These are phyloP conservation scores for Hetaerina titia DNA, from an alignment of 2,888 invertebrate genomes.

Conservation along the genomic window DNA sequence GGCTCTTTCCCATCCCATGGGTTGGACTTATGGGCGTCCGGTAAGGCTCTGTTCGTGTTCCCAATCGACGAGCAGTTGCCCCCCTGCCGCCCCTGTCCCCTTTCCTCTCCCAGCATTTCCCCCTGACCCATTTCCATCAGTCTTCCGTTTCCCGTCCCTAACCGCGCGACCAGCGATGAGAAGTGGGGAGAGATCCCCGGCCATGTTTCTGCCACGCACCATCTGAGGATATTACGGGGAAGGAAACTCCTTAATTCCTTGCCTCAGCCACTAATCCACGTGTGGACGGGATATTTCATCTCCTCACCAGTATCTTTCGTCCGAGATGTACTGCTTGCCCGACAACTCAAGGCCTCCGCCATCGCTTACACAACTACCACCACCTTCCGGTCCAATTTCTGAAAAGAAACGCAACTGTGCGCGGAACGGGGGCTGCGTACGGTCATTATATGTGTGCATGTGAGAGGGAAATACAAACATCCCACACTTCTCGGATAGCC, in stretches of 20 bases:
- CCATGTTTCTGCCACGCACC: not conserved
- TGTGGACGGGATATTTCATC: no score
- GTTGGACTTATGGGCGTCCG: not conserved
- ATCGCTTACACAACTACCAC: no score
- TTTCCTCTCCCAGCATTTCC: not conserved
- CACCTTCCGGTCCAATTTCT: not conserved
- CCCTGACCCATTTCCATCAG: not conserved
- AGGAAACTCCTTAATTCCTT: not conserved
- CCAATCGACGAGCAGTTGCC: no score
- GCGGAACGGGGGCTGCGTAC: no score
- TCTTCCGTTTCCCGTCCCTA: not conserved
- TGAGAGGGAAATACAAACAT: no score
- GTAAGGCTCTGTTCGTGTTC: no score
- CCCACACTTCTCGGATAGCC: no score
- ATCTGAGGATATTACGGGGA: not conserved
- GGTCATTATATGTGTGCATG: no score
- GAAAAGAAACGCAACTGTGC: no score
- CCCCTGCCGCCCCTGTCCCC: no score
- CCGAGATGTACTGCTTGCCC: not conserved
- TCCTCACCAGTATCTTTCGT: not conserved
- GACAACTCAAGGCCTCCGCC: not conserved
- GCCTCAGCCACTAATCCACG: no score
- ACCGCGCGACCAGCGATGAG: not conserved
- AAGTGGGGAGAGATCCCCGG: not conserved
- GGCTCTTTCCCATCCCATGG: not conserved